Base-by-base conservation (phyloP, 1,140 invertebrate genomes). In the Plodia interpunctella region DNA sequence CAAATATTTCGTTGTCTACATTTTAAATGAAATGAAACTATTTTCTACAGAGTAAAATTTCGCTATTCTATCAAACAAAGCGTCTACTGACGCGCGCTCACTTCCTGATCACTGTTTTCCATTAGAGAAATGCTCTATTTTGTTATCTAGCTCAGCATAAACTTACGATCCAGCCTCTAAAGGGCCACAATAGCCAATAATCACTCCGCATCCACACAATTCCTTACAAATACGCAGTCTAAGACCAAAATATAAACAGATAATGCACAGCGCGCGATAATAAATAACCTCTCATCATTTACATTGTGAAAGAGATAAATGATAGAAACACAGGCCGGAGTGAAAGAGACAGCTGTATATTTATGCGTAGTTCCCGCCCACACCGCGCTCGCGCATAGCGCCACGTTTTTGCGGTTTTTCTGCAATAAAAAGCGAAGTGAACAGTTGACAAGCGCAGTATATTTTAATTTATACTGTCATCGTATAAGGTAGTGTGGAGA, bases 281-380 rank as follows among this genome's bases (percentile, higher is more conserved):
- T 62, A 62, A 56, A 62, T 55, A 56, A 57, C 18, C n/a, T 25
- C 55, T 62, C 60, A 57, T 62, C 60, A 62, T 62, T 62, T 57
- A 54, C 60, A 62, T 57, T 62, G 55, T 54, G 55, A 62, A 28
- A 2, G 55, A 57, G 60, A 62, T 20, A 19, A 28, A 2, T 25
- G 5, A 44, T 44, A n/a, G 13, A 5, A 44, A 44, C n/a, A n/a
- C 1, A 20, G 5, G 13, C 59, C 32, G 8, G 72, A 49, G 20
- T 50, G 63, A 75, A 55, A 19, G 64, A 62, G 70, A 69, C 57
- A 18, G 64, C 5, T 21, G 58, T 53, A 68, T 75, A 62, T 75
- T 75, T 75, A 73, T 70, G 68, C 60, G 57, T 53, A n/a, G 49
- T 25, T 57, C 65, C 57, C 72, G 69, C 75, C 72, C 67, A 73